Base-by-base conservation (phyloP, 2,113 vertebrate species). In the Uropsilus gracilis region DNA sequence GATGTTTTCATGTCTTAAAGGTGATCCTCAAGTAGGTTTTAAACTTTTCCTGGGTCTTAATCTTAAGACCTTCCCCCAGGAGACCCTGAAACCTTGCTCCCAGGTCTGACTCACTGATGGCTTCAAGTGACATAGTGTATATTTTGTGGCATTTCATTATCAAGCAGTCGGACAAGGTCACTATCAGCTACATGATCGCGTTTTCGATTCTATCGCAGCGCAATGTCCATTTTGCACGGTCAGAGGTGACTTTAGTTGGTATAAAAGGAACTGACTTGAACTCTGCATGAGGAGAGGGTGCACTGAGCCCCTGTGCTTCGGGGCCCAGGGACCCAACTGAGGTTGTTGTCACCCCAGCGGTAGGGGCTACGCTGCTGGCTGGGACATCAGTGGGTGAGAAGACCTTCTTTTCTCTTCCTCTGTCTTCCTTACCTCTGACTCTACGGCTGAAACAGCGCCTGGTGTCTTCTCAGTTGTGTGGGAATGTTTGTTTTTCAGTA, bases 121-220 rank as follows among this genome's bases (percentile, higher is more conserved):
- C n/a, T n/a, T n/a, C n/a, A n/a, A n/a, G n/a, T n/a, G n/a, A n/a
- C 55, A 86, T 30, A 77, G 16, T 72, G 6, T 16, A 32, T 63
- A 64, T 93, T 78, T 37, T 53, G n/a, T 55, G 17, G 9, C 32
- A 81, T 30, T 69, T 76, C 0, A 0, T 66, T 86, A 1, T 32
- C 78, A 94, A 96, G 30, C 24, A 90, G 63, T 66, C 89, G 72
- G 44, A 92, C 94, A n/a, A 86, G 14, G 37, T 73, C 64, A 88
- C 46, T 46, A 9, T n/a, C 86, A 97, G 76, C 59, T 24, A 48
- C 20, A 61, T 71, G 90, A 94, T 84, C 85, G 0, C 64, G 39
- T 95, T 96, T 96, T 94, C 30, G 66, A 28, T 89, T 55, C 76
- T 89, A 93, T 83, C 10, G 81, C 80, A 80, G 95, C 91, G 46